Evolutionary conservation across 2,888 invertebrate species (phyloP).

Genomic region (Eubasilissa splendida): DNA sequence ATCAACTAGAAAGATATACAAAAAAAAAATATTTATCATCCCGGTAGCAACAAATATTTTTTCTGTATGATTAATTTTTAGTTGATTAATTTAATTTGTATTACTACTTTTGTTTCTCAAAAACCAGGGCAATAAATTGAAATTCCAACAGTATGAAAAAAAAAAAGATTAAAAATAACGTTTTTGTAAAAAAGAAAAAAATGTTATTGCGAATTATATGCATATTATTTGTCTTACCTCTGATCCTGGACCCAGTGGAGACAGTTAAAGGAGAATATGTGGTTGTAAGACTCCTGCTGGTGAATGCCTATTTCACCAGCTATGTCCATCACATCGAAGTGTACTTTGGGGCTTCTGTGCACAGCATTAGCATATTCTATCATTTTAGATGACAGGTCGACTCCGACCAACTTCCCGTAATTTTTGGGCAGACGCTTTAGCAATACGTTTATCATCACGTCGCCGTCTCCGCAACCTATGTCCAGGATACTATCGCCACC

Average conservation of each 20-base stretch:
- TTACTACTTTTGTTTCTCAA: no score
- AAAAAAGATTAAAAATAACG: background rate
- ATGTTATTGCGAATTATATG: background rate
- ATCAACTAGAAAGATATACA: no score
- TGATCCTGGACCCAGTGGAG: conserved; percentile 86
- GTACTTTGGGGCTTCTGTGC: conserved; percentile 67
- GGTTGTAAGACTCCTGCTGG: conserved; percentile 73
- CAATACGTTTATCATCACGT: conserved; percentile 77
- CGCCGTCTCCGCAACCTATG: conserved; percentile 84
- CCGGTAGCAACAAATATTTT: no score
- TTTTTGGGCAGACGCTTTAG: conserved; percentile 74
- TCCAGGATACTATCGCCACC: conserved; percentile 75
- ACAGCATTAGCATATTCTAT: conserved; percentile 76
- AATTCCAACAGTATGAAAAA: no score
- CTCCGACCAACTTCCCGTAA: conserved; percentile 74
- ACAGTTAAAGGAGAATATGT: conserved; percentile 84
- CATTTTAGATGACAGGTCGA: conserved; percentile 83
- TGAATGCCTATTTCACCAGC: conserved; percentile 69
- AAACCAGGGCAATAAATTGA: no score
- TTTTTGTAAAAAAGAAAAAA: background rate
- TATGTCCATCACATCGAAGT: conserved; percentile 75
- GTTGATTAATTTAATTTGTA: no score
- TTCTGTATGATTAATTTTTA: no score
- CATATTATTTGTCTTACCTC: conserved; percentile 68
- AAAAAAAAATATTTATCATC: no score